Evolutionary conservation across 2,113 vertebrate species (phyloP).

Genomic region (Rousettus leschenaultii): DNA sequence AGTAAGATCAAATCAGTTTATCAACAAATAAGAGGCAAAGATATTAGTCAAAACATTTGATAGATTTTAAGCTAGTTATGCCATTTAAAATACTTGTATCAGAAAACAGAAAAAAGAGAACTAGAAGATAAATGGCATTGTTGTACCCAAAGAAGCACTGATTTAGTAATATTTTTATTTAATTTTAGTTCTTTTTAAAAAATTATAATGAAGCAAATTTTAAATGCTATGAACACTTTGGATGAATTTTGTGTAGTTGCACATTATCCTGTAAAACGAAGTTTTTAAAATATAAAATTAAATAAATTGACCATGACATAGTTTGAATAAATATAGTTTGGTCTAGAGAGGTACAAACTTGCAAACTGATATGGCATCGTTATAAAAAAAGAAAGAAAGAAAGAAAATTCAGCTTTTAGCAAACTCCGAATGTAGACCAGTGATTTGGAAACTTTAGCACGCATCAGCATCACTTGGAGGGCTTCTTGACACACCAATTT

Average conservation of each 20-base stretch:
- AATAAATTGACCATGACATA: not conserved
- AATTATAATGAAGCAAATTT: not conserved
- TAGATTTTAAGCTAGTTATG: not conserved
- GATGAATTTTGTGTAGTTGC: not conserved
- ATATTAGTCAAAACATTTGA: not conserved
- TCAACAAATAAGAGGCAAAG: not conserved
- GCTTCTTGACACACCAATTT: not conserved
- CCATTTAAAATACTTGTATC: not conserved
- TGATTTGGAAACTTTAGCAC: not conserved
- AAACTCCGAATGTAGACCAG: not conserved
- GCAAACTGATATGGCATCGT: not conserved
- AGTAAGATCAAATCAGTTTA: not conserved
- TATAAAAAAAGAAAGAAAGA: not conserved
- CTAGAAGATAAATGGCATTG: not conserved
- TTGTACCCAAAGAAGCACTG: not conserved
- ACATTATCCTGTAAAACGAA: not conserved
- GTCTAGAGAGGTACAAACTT: not conserved
- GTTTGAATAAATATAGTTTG: not conserved
- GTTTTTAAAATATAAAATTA: not conserved
- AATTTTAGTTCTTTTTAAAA: not conserved
- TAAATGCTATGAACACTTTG: not conserved
- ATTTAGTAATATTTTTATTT: not conserved
- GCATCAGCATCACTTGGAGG: not conserved
- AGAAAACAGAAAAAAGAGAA: not conserved
- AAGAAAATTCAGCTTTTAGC: not conserved